Base-by-base conservation (phyloP, 2,888 invertebrate genomes). In the Eurytoma californica region DNA sequence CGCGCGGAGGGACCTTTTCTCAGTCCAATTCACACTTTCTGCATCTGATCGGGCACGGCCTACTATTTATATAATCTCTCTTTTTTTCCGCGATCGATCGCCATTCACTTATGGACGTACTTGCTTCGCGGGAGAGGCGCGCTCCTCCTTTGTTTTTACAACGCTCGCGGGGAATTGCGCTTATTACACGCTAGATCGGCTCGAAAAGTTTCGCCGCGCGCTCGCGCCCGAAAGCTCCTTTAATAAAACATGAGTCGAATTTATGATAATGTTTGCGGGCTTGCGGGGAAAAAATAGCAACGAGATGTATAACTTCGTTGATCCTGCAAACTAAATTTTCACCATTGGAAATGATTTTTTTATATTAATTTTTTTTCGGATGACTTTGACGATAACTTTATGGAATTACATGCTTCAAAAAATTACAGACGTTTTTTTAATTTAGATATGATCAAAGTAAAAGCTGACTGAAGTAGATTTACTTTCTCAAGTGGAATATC, bases 201-300 rank as follows among this genome's bases (percentile, higher is more conserved):
- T 77, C 57, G 63, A 77, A 77, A 68, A 61, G 60, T 53, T 55
- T 12, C 47, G 14, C 13, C 3, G 24, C 30, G 20, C 39, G 28
- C 18, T 24, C 24, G 30, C 39, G 67, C n/a, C 47, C n/a, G 53
- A 14, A 63, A 69, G 61, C 60, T 3, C 39, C 18, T 70, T 77
- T 63, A 77, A 77, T 77, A 77, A 77, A 70, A 77, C 69, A 77
- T 70, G 69, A 76, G 70, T 14, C 63, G 57, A 70, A 65, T 77
- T 63, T 70, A 65, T 65, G 49, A 51, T 65, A 24, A 70, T 77
- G 70, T 70, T 58, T n/a, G 16, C 47, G 28, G 39, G 53, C 28
- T 58, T 3, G 20, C 14, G 30, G 12, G 2, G 30, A 49, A 24
- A 20, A 20, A 2, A 14, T 24, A 49, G 24, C 24, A 24, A 24